phyloP scores from a whole-genome alignment of 1,140 invertebrate genomes.

The Cotesia typhae region DNA sequence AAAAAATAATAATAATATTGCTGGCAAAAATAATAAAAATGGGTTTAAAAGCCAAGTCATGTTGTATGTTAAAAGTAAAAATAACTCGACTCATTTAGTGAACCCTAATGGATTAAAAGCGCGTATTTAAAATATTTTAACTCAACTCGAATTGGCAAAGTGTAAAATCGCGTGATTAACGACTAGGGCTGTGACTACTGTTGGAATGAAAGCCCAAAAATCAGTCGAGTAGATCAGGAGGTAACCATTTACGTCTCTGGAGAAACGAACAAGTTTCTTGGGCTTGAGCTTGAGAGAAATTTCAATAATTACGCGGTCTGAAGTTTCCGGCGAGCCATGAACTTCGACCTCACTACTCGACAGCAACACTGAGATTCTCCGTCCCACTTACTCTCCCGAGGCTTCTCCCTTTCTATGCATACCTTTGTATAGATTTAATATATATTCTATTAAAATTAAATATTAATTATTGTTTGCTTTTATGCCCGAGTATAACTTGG shows the following conservation, averaged over 20 bases:
- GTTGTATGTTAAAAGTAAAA: neutral
- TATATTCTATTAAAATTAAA: neutral
- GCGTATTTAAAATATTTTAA: neutral
- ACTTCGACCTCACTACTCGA: constrained; percentile 41
- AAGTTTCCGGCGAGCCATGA: constrained; percentile 44
- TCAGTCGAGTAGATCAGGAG: constrained; percentile 27
- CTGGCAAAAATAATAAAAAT: neutral
- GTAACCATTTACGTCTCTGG: constrained; percentile 32
- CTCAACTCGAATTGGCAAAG: neutral
- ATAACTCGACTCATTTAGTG: neutral
- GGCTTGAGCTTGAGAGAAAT: constrained; percentile 45
- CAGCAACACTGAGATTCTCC: constrained; percentile 26
- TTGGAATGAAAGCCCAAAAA: constrained; percentile 16
- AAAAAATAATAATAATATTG: neutral
- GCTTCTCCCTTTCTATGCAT: neutral
- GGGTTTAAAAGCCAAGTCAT: constrained; percentile 2
- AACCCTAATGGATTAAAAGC: too few relatives aligned
- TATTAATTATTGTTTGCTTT: too few relatives aligned
- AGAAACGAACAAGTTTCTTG: constrained; percentile 40
- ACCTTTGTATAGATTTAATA: neutral
- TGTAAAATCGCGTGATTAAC: constrained; percentile 25
- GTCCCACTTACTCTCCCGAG: constrained; percentile 4
- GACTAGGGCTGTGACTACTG: constrained; percentile 4
- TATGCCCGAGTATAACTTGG: too few relatives aligned
- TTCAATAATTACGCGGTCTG: constrained; percentile 50